Percentiles rank a stretch among this genome's conserved stretches.
Conservation (phyloP, 2,888 invertebrate species). For the Melanostoma scalare region DNA sequence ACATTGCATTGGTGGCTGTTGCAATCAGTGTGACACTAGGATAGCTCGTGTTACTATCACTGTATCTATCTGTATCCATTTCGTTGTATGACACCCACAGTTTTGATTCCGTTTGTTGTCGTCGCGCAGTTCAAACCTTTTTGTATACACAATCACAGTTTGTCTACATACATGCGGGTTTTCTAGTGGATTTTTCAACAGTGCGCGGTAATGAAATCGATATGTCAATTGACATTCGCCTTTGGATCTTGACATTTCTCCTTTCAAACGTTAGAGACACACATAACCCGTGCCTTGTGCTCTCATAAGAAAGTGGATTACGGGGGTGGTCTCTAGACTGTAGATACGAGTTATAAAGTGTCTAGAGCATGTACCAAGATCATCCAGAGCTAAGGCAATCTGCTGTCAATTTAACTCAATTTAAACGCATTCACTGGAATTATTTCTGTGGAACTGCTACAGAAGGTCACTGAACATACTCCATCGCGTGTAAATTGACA, state of each 20-base stretch:
- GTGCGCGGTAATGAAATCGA: constrained; percentile 43
- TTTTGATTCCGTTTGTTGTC: constrained; percentile 42
- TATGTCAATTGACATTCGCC: constrained; percentile 57
- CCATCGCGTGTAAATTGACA: constrained; percentile 43
- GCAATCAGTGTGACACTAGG: constrained; percentile 50
- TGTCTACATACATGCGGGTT: constrained; percentile 9
- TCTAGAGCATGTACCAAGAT: constrained; percentile 16
- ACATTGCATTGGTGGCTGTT: constrained; percentile 31
- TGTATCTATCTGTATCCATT: constrained; percentile 20
- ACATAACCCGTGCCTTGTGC: background rate
- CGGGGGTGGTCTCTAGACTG: constrained; percentile 49
- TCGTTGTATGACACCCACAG: constrained; percentile 52
- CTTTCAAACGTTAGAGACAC: too few species aligned
- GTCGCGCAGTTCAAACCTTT: constrained; percentile 17
- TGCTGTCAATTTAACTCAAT: constrained; percentile 52
- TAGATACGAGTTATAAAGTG: too few species aligned
- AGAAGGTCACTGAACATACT: constrained; percentile 56
- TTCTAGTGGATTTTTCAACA: constrained; percentile 6
- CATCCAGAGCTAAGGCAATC: constrained; percentile 31
- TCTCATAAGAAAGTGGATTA: constrained; percentile 42
- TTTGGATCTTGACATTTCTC: constrained; percentile 52
- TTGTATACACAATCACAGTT: constrained; percentile 8
- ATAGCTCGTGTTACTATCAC: constrained; percentile 33
- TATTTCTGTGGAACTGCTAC: constrained; percentile 1
- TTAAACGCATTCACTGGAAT: constrained; percentile 47